Evolutionary conservation across 2,888 invertebrate species (phyloP).

Genomic region (Tipula lateralis): DNA sequence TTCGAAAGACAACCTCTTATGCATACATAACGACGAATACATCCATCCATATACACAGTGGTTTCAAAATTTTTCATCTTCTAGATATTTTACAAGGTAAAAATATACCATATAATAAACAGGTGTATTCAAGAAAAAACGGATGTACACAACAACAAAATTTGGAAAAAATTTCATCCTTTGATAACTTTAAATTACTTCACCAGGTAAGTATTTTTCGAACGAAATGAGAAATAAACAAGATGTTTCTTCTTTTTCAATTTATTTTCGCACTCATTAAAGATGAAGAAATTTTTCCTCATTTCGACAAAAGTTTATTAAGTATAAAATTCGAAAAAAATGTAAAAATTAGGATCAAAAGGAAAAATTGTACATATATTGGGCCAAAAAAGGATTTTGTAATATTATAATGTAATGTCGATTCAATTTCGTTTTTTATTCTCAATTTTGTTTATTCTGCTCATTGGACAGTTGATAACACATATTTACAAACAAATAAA

Average conservation of each 20-base stretch:
- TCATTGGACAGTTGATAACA: neutral
- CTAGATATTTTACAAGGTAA: neutral
- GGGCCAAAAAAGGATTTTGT: neutral
- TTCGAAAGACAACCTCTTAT: neutral
- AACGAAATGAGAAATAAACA: neutral
- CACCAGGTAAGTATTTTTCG: neutral
- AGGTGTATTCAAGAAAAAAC: neutral
- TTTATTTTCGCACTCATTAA: neutral
- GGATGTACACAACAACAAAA: neutral
- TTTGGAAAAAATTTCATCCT: neutral
- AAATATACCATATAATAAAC: neutral
- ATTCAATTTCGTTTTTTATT: neutral
- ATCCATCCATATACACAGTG: neutral
- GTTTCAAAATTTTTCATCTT: neutral
- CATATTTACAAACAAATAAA: neutral
- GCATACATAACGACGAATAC: neutral
- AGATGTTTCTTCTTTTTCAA: neutral
- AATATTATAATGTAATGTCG: neutral
- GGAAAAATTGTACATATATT: neutral
- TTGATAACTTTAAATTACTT: neutral
- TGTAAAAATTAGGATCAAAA: neutral
- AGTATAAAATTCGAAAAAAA: neutral
- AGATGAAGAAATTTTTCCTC: neutral
- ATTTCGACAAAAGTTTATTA: neutral
- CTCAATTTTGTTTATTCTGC: neutral